Evolutionary conservation across 2,113 vertebrate genomes (phyloP).

Genomic region (Pterophyllum scalare): DNA sequence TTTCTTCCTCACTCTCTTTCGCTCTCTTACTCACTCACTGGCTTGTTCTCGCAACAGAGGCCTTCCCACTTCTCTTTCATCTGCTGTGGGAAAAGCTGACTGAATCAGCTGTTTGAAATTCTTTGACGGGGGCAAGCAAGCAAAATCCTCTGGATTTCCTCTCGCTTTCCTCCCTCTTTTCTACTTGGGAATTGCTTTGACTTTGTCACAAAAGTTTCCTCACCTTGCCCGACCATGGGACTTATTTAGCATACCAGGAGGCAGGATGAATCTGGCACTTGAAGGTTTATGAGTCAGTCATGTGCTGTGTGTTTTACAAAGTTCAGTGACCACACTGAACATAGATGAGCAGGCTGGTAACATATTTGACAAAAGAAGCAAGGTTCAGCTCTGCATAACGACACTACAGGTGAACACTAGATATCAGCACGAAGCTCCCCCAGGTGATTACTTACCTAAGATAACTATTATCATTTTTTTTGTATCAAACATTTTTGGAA

Average conservation of each 20-base stretch:
- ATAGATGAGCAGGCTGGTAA: background rate
- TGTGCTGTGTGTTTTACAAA: background rate
- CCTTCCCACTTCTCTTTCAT: conserved; percentile 38
- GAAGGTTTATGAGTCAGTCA: background rate
- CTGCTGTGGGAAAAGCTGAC: conserved; percentile 32
- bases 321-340: background rate
- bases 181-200: conserved; percentile 5
- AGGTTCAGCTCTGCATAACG: background rate
- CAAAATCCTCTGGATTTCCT: conserved; percentile 5
- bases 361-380: background rate
- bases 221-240: background rate
- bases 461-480: background rate
- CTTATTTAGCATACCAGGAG: background rate
- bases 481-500: too few species aligned
- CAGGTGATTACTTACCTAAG: background rate
- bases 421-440: too few species aligned
- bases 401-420: background rate
- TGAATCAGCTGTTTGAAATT: conserved; percentile 50
- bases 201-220: conserved; percentile 34
- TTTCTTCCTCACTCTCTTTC: conserved; percentile 7
- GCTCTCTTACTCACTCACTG: conserved; percentile 14
- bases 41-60: conserved; percentile 3
- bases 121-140: background rate
- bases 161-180: background rate
- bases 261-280: background rate